A percentile compares a stretch with the other conserved stretches of the same genome.
These are phyloP conservation scores for Ictalurus furcatus DNA, from an alignment of 2,113 vertebrate species.

Conservation along the genomic window DNA sequence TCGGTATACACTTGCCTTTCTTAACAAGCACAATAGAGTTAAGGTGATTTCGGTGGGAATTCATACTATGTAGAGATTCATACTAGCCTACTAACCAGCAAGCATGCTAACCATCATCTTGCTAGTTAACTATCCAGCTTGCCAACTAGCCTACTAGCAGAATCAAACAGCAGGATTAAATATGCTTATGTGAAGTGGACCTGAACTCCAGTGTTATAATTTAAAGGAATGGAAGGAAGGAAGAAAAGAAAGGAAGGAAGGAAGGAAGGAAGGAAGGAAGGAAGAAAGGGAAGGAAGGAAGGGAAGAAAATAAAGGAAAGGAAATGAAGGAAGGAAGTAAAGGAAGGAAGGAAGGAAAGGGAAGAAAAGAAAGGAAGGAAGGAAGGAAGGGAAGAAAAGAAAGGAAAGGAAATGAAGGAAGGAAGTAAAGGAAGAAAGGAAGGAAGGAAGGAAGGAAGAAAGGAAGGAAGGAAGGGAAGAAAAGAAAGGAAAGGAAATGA, in stretches of 20 bases:
- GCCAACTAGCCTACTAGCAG: not conserved
- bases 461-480: too few species aligned
- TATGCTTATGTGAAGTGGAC: not conserved
- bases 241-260: too few species aligned
- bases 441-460: too few species aligned
- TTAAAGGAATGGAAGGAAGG: too few species aligned
- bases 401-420: too few species aligned
- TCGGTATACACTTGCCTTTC: not conserved
- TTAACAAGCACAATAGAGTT: not conserved
- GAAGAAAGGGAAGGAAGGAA: too few species aligned
- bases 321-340: too few species aligned
- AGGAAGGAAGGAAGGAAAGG: not conserved
- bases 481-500: too few species aligned
- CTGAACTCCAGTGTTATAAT: too few species aligned
- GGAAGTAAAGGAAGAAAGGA: too few species aligned
- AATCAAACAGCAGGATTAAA: not conserved
- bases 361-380: too few species aligned
- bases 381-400: not conserved
- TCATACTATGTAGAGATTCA: not conserved
- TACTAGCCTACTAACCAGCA: not conserved
- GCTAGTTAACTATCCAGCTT: not conserved
- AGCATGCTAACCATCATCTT: not conserved
- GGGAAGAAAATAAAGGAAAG: not conserved
- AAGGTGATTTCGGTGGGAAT: not conserved
- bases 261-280: too few species aligned